Percentiles rank a stretch among this genome's conserved stretches.
Conservation (phyloP, 2,888 invertebrate species). For the Atethmia centrago region DNA sequence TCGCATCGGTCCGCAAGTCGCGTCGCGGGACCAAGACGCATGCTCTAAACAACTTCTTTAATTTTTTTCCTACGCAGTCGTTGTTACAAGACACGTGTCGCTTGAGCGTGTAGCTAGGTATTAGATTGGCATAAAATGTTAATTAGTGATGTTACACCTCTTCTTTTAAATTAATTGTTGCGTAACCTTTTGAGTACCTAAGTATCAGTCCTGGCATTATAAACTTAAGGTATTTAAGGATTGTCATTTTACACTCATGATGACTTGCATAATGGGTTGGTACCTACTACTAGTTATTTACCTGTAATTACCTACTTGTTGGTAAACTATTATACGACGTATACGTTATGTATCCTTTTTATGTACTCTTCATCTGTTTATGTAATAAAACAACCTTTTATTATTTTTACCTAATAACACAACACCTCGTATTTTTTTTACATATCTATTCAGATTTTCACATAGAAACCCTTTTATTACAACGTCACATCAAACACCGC, state of each 20-base stretch:
- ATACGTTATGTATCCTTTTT: conserved; percentile 6
- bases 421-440: too few relatives aligned
- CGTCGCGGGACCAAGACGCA: too few relatives aligned
- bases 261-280: conserved; percentile 33
- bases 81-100: too few relatives aligned
- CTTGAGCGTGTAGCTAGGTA: too few relatives aligned
- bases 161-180: conserved; percentile 11
- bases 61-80: too few relatives aligned
- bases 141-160: background rate
- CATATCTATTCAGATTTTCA: background rate
- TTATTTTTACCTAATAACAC: background rate
- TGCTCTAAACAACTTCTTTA: too few relatives aligned
- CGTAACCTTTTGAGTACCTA: conserved; percentile 14
- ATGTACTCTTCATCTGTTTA: conserved; percentile 5
- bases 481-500: background rate
- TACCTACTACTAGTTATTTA: conserved; percentile 15
- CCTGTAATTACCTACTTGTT: conserved; percentile 20
- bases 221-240: conserved; percentile 58
- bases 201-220: conserved; percentile 43
- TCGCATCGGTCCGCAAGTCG: too few relatives aligned
- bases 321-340: background rate
- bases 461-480: background rate
- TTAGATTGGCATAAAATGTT: background rate
- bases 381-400: background rate
- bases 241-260: conserved; percentile 41